Evolutionary conservation across 2,113 vertebrate species (phyloP), one percentile per base, ranked within the genome.

Genomic region (Myotis lucifugus): DNA sequence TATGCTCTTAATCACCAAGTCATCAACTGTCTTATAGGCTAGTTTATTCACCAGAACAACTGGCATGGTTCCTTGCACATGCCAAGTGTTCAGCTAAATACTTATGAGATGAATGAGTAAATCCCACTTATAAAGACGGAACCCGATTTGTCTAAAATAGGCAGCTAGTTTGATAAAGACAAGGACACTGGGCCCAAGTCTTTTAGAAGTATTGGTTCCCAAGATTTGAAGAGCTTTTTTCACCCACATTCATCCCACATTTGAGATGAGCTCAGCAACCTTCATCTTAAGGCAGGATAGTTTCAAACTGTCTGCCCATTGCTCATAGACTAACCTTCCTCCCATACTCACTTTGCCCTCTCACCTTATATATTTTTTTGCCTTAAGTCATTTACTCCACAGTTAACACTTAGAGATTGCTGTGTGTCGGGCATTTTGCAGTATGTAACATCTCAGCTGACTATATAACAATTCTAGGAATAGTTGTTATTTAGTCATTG

Each of bases 141-240:
- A 88, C 64, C 32, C 27, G 90, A 92, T 77, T 91, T 82, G 61
- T 14, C 29, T 85, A 42, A 88, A 85, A 50, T 52, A 93, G 18
- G 29, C 79, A 91, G 54, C 21, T 64, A 50, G 27, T 23, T 56
- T 88, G 73, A 79, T 5, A 86, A 83, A 91, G 48, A 67, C 0
- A 3, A 3, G 54, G 23, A 61, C 54, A 54, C 21, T 48, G 4
- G n/a, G 32, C 21, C 8, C 34, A 56, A 29, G 54, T 17, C 19
- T 91, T 91, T 66, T 25, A 86, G 40, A 93, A 48, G 23, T 48
- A 32, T 61, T 46, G 42, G 29, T 61, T 83, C 29, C 29, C 17
- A 64, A 37, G 78, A 50, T 70, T 70, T 29, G 11, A 17, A 5
- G 34, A 79, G 13, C 8, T 78, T 92, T 73, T 37, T 74, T 87